Evolutionary conservation across 92 coral and sea anemone genomes (phyloP), one percentile per base, ranked within the genome.

Genomic region (Montipora capitata): DNA sequence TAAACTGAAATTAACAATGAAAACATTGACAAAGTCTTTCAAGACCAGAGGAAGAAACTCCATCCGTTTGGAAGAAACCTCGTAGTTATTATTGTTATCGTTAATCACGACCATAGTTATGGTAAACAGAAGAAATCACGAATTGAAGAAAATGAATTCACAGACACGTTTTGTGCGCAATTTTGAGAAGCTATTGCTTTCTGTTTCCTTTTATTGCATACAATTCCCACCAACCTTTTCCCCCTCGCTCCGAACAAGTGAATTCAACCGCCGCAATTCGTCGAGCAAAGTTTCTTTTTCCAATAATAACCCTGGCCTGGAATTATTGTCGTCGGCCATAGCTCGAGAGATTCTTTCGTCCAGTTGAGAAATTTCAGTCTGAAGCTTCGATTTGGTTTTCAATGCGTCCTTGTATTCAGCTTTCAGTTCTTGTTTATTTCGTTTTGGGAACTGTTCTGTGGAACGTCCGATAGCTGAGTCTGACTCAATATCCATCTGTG

Each of bases 381-480:
- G 93, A 4, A 95, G 82, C 27, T 91, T 90, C 7, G 85, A 90
- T 49, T 89, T 87, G 49, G 82, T 86, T 71, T 72, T 90, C 3
- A 85, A 74, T 7, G 98, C 92, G 44, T 95, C 95, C 59, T 93
- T 95, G 56, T 88, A 93, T 41, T 95, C 95, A 3, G 87, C 58
- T 16, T 90, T 94, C 42, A 95, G 74, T 85, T 95, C 96, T 68
- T 92, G 93, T 85, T 91, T 93, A 67, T 93, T 94, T 48, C 82
- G 74, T 79, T 41, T 80, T 5, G 91, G 83, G 18, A 81, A 56
- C 3, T 83, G 80, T 20, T 73, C 77, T 12, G 40, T 48, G 4
- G 77, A 73, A 2, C 77, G 77, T 42, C 79, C 94, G 8, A 79
- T 86, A 3, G 90, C 74, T 10, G 58, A 62, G 40, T 95, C 98